Evolutionary conservation across 2,888 invertebrate genomes (phyloP).

Genomic region (Hyppa rectilinea): DNA sequence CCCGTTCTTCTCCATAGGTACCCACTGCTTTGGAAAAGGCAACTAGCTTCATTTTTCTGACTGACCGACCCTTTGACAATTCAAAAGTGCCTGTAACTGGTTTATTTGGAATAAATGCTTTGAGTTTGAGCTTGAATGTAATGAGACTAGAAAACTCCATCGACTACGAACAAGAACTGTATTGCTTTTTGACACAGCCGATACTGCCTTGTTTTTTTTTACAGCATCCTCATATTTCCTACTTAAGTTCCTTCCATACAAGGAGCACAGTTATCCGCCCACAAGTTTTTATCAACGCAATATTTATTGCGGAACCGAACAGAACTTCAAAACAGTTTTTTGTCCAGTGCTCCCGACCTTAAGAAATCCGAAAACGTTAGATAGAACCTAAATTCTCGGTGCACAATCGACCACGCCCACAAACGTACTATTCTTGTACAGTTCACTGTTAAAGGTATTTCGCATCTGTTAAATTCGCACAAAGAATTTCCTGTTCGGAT

Average conservation of each 20-base stretch:
- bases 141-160: not conserved
- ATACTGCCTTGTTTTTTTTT: conserved; percentile 15
- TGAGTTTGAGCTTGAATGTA: no score
- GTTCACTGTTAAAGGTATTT: conserved; percentile 83
- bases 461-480: conserved; percentile 85
- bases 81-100: no score
- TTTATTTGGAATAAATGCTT: no score
- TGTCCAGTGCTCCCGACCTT: conserved; percentile 31
- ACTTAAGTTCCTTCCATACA: conserved; percentile 45
- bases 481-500: conserved; percentile 90
- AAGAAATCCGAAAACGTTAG: conserved; percentile 71
- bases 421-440: conserved; percentile 73
- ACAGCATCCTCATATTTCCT: conserved; percentile 58
- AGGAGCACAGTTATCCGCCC: conserved; percentile 63
- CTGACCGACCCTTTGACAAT: no score
- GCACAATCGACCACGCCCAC: conserved; percentile 87
- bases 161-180: not conserved
- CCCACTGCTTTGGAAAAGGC: no score
- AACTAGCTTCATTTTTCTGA: no score
- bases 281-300: conserved; percentile 60
- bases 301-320: conserved; percentile 67
- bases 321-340: conserved; percentile 60
- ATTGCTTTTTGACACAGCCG: not conserved
- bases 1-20: no score
- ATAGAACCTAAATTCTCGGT: conserved; percentile 76